A percentile compares a stretch with the other conserved stretches of the same genome.
Conservation (phyloP, 2,797 vertebrate genomes). For the Tenualosa thibaudeaui region DNA sequence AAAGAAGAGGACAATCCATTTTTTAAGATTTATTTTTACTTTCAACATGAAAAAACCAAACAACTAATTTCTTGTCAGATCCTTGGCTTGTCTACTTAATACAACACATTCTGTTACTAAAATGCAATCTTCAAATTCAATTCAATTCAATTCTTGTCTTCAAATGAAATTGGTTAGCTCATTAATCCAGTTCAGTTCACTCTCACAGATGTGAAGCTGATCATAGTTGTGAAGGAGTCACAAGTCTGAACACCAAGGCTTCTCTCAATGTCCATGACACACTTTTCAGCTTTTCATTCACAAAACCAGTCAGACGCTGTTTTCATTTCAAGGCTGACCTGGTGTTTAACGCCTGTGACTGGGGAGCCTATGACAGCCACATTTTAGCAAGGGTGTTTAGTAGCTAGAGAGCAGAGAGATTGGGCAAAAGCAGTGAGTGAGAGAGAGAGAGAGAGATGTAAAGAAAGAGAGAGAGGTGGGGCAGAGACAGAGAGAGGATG, state of each 20-base stretch:
- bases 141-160: too few species aligned
- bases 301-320: neutral
- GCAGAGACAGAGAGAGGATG: neutral
- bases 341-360: slow-evolving; percentile 2
- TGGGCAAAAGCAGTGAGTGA: neutral
- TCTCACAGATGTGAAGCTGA: neutral
- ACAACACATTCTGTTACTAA: neutral
- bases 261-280: too few species aligned
- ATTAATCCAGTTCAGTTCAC: too few species aligned
- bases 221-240: neutral
- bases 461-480: neutral
- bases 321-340: slow-evolving; percentile 1
- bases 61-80: neutral
- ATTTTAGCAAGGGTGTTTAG: neutral
- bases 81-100: neutral
- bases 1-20: neutral
- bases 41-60: neutral
- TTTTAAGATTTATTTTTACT: neutral
- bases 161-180: too few species aligned
- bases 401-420: neutral
- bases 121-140: too few species aligned
- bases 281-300: neutral
- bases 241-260: neutral
- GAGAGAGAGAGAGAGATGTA: neutral
- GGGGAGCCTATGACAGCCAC: neutral